A percentile compares a stretch with the other conserved stretches of the same genome.
phyloP scores from a whole-genome alignment of 2,113 vertebrate species.

The Strigops habroptila region DNA sequence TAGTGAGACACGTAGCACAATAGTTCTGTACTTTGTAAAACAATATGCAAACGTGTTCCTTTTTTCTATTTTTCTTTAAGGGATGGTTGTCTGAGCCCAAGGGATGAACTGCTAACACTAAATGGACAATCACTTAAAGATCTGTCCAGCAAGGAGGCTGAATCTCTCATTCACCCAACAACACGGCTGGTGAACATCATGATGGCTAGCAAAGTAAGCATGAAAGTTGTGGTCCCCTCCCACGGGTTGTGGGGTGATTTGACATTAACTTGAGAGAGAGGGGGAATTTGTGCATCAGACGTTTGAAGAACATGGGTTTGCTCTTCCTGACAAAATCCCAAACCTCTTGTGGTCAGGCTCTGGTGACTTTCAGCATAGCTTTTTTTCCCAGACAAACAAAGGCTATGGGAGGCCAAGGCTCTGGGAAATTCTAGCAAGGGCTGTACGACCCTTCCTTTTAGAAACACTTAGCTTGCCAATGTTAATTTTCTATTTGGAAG shows the following conservation, averaged over 20 bases:
- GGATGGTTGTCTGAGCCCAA: conserved; percentile 40
- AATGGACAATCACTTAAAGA: conserved; percentile 69
- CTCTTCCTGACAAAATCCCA: not conserved
- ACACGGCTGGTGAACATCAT: conserved; percentile 34
- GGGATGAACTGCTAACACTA: conserved; percentile 64
- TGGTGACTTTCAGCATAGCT: conserved; percentile 9
- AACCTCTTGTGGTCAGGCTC: conserved; percentile 1
- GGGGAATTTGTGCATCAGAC: not conserved
- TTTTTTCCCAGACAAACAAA: conserved; percentile 36
- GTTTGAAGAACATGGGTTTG: not conserved
- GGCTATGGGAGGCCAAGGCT: not conserved
- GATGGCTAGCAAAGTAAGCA: conserved; percentile 51
- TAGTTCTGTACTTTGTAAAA: not conserved
- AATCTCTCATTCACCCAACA: not conserved
- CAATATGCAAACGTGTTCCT: not conserved
- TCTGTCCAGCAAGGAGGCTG: conserved; percentile 46
- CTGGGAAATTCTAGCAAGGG: not conserved
- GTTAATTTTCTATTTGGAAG: not conserved
- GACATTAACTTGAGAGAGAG: not conserved
- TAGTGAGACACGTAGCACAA: not conserved
- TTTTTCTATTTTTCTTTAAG: conserved; percentile 24
- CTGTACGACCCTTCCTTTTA: conserved; percentile 18
- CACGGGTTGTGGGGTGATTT: not conserved
- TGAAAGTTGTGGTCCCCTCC: not conserved
- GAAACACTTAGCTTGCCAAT: not conserved